A percentile compares a stretch with the other conserved stretches of the same genome.
phyloP scores from a whole-genome alignment of 2,888 invertebrate species.

The Aleiodes alternator region DNA sequence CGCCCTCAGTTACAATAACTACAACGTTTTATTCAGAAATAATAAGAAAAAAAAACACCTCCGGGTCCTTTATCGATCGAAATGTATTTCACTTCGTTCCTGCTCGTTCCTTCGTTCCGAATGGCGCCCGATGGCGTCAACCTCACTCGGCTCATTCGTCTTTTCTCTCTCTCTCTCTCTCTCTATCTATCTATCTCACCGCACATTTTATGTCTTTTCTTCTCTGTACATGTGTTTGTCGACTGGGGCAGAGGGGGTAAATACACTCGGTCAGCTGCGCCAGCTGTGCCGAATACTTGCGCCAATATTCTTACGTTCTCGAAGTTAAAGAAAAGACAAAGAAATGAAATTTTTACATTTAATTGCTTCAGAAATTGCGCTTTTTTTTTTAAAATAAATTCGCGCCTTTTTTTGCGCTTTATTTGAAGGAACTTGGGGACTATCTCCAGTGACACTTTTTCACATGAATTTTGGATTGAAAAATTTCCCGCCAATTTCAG shows the following conservation, averaged over 20 bases:
- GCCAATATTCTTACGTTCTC: constrained; percentile 47
- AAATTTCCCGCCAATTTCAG: constrained; percentile 9
- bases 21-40: background rate
- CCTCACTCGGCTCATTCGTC: constrained; percentile 10
- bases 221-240: constrained; percentile 1
- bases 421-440: too few relatives aligned
- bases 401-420: too few relatives aligned
- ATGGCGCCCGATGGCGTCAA: constrained; percentile 25
- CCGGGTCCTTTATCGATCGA: constrained; percentile 24
- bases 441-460: constrained; percentile 10
- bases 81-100: constrained; percentile 13
- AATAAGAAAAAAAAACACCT: background rate
- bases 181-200: constrained; percentile 2
- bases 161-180: constrained; percentile 30
- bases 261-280: constrained; percentile 10
- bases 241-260: background rate
- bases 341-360: too few relatives aligned
- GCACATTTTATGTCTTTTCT: constrained; percentile 34
- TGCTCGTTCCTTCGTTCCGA: constrained; percentile 20
- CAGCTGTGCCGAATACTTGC: constrained; percentile 52
- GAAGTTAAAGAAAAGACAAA: too few relatives aligned
- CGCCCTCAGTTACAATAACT: constrained; percentile 30
- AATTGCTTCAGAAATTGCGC: too few relatives aligned
- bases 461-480: background rate
- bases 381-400: too few relatives aligned